Conservation (phyloP, 2,113 vertebrate genomes). For the Regulus satrapa region DNA sequence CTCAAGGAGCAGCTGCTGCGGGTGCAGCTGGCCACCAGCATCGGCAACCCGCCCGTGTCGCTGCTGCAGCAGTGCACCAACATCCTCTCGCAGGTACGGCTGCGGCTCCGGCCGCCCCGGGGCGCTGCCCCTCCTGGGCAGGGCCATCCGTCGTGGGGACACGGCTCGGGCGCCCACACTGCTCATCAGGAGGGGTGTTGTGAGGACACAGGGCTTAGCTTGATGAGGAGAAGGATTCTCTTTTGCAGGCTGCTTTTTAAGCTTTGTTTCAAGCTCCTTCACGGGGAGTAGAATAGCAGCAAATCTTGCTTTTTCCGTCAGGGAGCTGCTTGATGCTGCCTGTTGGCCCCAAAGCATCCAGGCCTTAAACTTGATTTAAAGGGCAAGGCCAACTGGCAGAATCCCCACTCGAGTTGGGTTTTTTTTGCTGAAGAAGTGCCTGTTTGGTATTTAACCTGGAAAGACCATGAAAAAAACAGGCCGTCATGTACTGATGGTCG, state of each 20-base stretch:
- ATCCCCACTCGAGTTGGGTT: rapidly evolving
- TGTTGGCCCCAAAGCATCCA: not conserved
- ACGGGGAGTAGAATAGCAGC: not conserved
- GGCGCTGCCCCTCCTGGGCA: not conserved
- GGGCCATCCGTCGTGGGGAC: not conserved
- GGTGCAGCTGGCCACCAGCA: conserved; percentile 93
- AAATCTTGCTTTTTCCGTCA: not conserved
- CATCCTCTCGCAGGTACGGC: conserved; percentile 93
- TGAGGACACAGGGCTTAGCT: rapidly evolving
- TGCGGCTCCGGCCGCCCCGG: no score
- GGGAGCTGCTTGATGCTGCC: not conserved
- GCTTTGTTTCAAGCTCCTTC: rapidly evolving
- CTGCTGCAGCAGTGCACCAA: conserved; percentile 98
- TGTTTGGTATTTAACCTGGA: not conserved
- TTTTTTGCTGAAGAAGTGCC: not conserved
- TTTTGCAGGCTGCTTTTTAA: not conserved
- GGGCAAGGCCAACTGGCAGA: not conserved
- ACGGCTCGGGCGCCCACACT: no score
- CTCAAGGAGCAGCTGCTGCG: conserved; percentile 95
- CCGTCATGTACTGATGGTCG: rapidly evolving
- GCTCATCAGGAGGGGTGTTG: no score
- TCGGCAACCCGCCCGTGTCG: conserved; percentile 94
- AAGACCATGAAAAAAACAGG: not conserved
- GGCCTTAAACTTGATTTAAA: not conserved
- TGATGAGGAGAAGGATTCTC: not conserved